Evolutionary conservation across 2,888 invertebrate genomes (phyloP), one percentile per base, ranked within the genome.

Genomic region (Gastracanthus pulcherrimus): DNA sequence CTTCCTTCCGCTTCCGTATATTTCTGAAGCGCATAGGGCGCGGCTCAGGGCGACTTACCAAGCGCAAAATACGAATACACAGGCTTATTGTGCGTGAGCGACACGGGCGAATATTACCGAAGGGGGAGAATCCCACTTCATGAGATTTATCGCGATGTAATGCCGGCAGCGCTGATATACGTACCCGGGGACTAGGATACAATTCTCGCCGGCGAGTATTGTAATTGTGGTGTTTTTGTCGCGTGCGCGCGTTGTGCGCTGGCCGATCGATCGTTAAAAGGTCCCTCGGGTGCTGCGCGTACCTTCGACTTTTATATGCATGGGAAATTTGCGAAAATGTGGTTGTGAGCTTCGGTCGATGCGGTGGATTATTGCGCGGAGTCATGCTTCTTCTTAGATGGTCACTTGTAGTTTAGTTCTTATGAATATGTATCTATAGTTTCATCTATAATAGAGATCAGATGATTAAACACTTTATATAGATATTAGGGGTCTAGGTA

Each of bases 161-260:
- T 64, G 75, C 75, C 48, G n/a, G n/a, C n/a, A 23, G 3, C 29
- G 58, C 41, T 38, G 41, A 55, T 55, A 55, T 55, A 55, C n/a
- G n/a, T n/a, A n/a, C n/a, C n/a, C 45, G 45, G n/a, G n/a, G n/a
- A n/a, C n/a, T n/a, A n/a, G 45, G n/a, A 45, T 45, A 13, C 45
- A 13, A n/a, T 11, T 19, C 62, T 34, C 38, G 29, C 19, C 45
- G 26, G 58, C 66, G 36, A 64, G 36, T 51, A 51, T 58, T 41
- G 76, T 76, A 69, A 76, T 76, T 76, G 76, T 76, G 55, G n/a
- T n/a, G n/a, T 58, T 76, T 45, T 45, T 67, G 58, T 51, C 29
- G n/a, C 29, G 38, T 36, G 45, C 34, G 29, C 13, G 36, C 23
- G 36, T 48, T 48, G 9, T 26, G 5, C 6, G 11, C n/a, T 11